Conservation (phyloP, 2,113 vertebrate genomes). For the Willisornis vidua region DNA sequence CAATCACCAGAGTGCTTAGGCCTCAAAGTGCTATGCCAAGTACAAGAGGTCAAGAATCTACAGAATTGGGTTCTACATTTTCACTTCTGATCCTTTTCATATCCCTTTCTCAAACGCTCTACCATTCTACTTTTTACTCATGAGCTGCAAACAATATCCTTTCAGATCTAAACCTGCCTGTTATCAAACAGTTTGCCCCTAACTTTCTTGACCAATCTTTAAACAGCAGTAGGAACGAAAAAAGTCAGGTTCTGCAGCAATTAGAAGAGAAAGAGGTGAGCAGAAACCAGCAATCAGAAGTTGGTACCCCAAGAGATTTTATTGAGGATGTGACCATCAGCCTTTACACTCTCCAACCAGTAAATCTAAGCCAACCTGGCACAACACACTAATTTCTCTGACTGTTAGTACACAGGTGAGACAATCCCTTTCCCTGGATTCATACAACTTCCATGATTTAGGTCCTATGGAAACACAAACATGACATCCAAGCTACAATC, state of each 20-base stretch:
- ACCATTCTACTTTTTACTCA: not conserved
- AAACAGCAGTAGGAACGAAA: not conserved
- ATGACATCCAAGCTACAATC: not conserved
- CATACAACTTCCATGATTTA: not conserved
- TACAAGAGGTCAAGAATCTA: not conserved
- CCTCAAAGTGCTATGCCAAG: not conserved
- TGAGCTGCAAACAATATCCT: not conserved
- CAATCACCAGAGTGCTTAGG: not conserved
- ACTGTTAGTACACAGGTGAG: not conserved
- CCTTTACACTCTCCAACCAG: not conserved
- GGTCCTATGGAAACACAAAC: not conserved
- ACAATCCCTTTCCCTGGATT: not conserved
- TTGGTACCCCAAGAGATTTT: not conserved
- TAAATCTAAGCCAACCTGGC: not conserved
- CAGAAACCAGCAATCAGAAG: not conserved
- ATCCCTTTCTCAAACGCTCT: not conserved
- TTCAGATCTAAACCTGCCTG: not conserved
- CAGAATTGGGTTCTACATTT: not conserved
- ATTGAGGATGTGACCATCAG: slow-evolving; percentile 10
- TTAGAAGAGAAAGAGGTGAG: not conserved
- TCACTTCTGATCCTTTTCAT: not conserved
- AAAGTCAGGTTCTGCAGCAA: not conserved
- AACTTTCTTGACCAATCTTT: not conserved
- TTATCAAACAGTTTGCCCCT: not conserved
- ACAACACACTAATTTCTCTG: not conserved